Evolutionary conservation across 2,113 vertebrate species (phyloP).

Genomic region (Zootoca vivipara): DNA sequence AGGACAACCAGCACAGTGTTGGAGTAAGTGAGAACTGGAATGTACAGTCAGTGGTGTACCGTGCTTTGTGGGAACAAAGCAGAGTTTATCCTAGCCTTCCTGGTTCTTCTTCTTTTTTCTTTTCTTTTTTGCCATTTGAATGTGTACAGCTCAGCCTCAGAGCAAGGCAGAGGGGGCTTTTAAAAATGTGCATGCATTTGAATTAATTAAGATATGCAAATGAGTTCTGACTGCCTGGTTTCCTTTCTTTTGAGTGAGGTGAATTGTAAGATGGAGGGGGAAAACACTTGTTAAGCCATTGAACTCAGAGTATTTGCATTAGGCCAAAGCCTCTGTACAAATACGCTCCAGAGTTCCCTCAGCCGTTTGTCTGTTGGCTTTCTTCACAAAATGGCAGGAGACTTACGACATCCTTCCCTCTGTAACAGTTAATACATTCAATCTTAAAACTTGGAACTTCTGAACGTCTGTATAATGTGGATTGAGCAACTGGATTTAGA

Average conservation of each 20-base stretch:
- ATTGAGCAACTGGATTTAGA: background rate
- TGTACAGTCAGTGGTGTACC: background rate
- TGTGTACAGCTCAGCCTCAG: background rate
- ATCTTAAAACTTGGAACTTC: background rate
- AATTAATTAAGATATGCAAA: constrained; percentile 17
- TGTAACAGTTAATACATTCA: background rate
- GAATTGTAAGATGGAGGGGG: background rate
- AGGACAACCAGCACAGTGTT: constrained; percentile 39
- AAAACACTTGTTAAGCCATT: background rate
- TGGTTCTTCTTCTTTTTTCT: too few relatives aligned
- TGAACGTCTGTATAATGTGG: background rate
- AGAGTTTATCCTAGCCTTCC: background rate
- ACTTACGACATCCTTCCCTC: background rate
- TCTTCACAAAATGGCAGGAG: background rate
- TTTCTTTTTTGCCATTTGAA: background rate
- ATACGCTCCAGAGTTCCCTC: background rate
- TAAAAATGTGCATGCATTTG: background rate
- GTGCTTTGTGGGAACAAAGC: background rate
- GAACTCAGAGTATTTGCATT: background rate
- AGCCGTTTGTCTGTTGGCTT: background rate
- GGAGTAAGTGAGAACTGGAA: constrained; percentile 33
- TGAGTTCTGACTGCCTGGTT: background rate
- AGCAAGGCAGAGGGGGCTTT: background rate
- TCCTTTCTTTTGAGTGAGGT: background rate
- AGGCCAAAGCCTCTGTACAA: background rate